Evolutionary conservation across 30 jellyfish, hydroid and myxozoan species (phyloP), one percentile per base, ranked within the genome.

Genomic region (Chironex yamaguchii): DNA sequence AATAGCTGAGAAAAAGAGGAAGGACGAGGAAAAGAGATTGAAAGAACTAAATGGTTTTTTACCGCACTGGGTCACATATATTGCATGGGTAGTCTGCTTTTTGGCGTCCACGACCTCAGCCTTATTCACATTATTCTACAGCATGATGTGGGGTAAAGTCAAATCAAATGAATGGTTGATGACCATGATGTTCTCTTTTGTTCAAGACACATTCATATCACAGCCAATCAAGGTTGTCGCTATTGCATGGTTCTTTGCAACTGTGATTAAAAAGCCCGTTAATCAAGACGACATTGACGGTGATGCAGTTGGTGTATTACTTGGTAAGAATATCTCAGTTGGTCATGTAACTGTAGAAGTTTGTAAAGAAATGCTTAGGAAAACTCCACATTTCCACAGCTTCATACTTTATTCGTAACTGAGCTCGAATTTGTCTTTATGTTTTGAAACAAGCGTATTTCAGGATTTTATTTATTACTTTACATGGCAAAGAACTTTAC

Each of bases 91-190:
- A 17, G 20, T 71, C 11, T 33, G 79, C 42, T 71, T 71, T 31
- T 32, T 35, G 28, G 42, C 23, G 17, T 71, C 66, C 4, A 24
- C 26, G 9, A 31, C 81, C 3, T 14, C 82, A 31, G 42, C 85
- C 3, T 36, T 71, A 6, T 11, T 71, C 26, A 71, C 85, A n/a
- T 4, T 71, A 9, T 31, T 71, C 27, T 71, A 71, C 24, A 31
- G 81, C 79, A 71, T 71, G 85, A 71, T 20, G 26, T 71, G 85
- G 85, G 85, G 85, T 20, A 31, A 31, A 32, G 81, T 3, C 21
- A 71, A 71, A 71, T 71, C 85, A 20, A 71, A 71, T 24, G 85
- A 23, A 11, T 71, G 85, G 85, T 32, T 71, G 79, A 11, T 36
- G 4, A 23, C 36, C 27, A 25, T 31, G 13, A 27, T 21, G 32